phyloP scores from a whole-genome alignment of 1,140 invertebrate species.

The Colletes latitarsis region DNA sequence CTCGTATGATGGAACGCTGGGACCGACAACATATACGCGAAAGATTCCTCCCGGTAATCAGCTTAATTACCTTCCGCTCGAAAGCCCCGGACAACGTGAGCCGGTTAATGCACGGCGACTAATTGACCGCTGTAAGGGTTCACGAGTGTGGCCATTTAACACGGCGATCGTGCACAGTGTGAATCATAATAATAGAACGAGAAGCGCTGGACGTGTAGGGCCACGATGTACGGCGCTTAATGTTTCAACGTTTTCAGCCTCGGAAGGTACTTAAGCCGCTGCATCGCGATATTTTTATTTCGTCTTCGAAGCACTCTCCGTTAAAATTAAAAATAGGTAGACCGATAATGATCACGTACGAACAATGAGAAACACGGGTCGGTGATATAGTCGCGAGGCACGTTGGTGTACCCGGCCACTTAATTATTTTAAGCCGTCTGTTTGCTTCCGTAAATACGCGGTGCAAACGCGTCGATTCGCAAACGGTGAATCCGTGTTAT shows the following conservation, averaged over 20 bases:
- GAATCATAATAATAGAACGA: conserved; percentile 38
- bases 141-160: conserved; percentile 48
- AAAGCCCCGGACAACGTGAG: conserved; percentile 42
- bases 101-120: conserved; percentile 46
- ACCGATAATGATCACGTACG: too few species aligned
- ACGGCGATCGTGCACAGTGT: conserved; percentile 38
- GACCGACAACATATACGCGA: conserved; percentile 37
- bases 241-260: conserved; percentile 19
- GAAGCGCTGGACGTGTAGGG: conserved; percentile 15
- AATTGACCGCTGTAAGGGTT: conserved; percentile 53
- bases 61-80: conserved; percentile 57
- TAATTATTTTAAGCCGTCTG: too few species aligned
- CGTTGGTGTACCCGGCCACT: too few species aligned
- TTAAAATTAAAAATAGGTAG: too few species aligned
- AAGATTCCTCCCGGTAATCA: conserved; percentile 46
- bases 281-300: neutral
- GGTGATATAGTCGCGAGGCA: too few species aligned
- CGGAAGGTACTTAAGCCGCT: neutral
- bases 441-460: too few species aligned
- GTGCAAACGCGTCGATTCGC: neutral
- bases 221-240: neutral
- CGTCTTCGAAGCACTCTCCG: neutral
- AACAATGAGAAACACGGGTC: too few species aligned
- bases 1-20: conserved; percentile 30
- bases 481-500: too few species aligned